Base-by-base conservation (phyloP, 1,140 invertebrate species). In the Bombus cullumanus region DNA sequence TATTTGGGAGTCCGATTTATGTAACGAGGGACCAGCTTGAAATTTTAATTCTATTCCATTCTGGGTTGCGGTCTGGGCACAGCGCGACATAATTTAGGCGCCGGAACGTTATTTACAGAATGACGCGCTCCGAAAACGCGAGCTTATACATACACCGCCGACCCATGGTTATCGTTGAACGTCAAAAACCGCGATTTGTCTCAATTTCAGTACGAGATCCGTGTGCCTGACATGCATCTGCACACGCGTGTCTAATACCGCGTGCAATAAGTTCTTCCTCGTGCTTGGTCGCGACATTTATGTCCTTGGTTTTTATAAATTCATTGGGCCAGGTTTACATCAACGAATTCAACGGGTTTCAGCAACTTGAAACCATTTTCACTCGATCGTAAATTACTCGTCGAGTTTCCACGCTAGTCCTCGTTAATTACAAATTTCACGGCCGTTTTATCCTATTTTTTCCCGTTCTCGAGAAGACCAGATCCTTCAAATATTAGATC, bases 121-220 rank as follows among this genome's bases (percentile, higher is more conserved):
- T 43, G 31, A 68, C 31, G 77, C 22, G 43, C 25, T 69, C 8
- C 37, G n/a, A 34, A 62, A 81, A 64, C 9, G 22, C 25, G 5
- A 12, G 12, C 22, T 39, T 72, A 8, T 34, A 34, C 31, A 18
- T 81, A 28, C 74, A 18, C 39, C 25, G 37, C 12, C 25, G 18
- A 6, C 12, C 25, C 25, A 9, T 68, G 34, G 12, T 34, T 62
- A 64, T 82, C 34, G 69, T 74, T 41, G 69, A 34, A 74, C 22
- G 37, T 82, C 80, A 62, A 73, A 82, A 82, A 74, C 53, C 47
- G 39, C 57, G 80, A 82, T 73, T 74, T 74, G 53, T 71, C 57
- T 47, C 47, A 72, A 82, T 62, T 74, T 74, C 25, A 1, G 18
- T 10, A 71, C 47, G 68, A 84, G 75, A 41, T 15, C 53, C 9